These are phyloP conservation scores for Bolborhynchus lineola DNA, from an alignment of 2,113 vertebrate species.

Conservation along the genomic window DNA sequence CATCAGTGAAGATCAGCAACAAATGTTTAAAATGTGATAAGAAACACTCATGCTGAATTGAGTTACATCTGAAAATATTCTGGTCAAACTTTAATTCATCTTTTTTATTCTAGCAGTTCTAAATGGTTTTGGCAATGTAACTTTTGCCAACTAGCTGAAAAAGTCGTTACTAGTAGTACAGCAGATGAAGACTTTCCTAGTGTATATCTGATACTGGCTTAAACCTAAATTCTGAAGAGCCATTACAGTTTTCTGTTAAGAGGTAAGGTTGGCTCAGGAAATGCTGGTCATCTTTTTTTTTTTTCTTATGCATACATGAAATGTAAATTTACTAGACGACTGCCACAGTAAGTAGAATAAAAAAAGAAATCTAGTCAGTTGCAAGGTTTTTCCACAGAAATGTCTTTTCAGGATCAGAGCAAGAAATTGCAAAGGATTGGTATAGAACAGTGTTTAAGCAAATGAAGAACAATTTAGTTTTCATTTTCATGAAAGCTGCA, in stretches of 20 bases:
- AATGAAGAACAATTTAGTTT: background rate
- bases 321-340: background rate
- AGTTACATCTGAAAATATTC: background rate
- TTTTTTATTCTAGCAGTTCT: background rate
- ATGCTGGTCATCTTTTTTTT: background rate
- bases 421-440: background rate
- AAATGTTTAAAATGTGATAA: background rate
- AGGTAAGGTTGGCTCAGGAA: background rate
- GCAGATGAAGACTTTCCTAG: background rate
- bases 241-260: background rate
- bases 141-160: background rate
- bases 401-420: background rate
- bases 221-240: background rate
- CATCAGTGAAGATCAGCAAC: background rate
- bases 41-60: background rate
- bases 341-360: background rate
- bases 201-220: background rate
- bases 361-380: background rate
- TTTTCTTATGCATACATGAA: background rate
- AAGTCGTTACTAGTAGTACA: background rate
- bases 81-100: background rate
- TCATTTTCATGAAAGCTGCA: background rate
- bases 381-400: background rate
- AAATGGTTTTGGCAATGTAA: background rate
- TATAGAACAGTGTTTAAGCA: background rate